Base-by-base conservation (phyloP, 2,113 vertebrate genomes). In the Grammomys surdaster region DNA sequence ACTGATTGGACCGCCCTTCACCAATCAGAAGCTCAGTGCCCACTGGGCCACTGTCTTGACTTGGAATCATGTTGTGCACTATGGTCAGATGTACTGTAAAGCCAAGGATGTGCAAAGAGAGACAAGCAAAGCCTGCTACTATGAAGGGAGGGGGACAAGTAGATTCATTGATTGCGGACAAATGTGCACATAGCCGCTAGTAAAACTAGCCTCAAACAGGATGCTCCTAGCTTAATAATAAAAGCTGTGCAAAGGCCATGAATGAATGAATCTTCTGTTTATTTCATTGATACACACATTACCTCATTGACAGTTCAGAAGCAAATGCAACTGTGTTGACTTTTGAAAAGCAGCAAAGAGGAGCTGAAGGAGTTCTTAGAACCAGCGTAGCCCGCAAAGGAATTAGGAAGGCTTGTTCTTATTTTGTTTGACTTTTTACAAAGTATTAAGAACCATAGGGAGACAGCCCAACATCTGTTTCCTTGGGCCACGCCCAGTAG, bases 41-140 rank as follows among this genome's bases (percentile, higher is more conserved):
- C 98, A 33, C 28, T 91, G 96, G 98, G 98, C 97, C 98, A 98
- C 98, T 98, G 98, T 95, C 98, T 88, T 98, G 98, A 99, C 99
- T 99, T 99, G 98, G 98, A 99, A 99, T 99, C 99, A 99, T 99
- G 98, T 99, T 99, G 99, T 99, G 99, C 99, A 99, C 99, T 99
- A 99, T 98, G 99, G 99, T 99, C 99, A 99, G 98, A 99, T 99
- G 98, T 99, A 99, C 99, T 99, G 99, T 99, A 99, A 99, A 99
- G 99, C 98, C 99, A 99, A 99, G 99, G 99, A 99, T 98, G 99
- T 99, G 99, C 99, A 99, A 99, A 99, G 98, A 98, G 98, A 97
- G 86, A 91, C 98, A 98, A 96, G 98, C 97, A 98, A 98, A 98
- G 96, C 96, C 97, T 97, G 94, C 92, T 97, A 96, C 91, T 97